Conservation (phyloP, 2,888 invertebrate genomes). For the Noctua janthe region DNA sequence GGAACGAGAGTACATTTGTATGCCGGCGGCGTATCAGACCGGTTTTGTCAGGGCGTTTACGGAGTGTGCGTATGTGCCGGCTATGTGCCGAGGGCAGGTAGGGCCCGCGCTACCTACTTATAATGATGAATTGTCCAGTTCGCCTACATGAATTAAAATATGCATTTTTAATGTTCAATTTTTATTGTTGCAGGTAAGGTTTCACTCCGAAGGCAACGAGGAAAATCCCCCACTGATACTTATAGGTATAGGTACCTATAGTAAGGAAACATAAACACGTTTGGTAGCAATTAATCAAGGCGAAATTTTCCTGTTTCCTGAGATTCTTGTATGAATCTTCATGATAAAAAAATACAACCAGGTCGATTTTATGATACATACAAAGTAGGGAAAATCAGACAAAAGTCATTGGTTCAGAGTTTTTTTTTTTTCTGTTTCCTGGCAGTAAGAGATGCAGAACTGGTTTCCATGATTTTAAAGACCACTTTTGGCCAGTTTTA, state of each 20-base stretch:
- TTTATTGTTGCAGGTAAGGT: slow-evolving; percentile 85
- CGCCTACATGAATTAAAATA: slow-evolving; percentile 68
- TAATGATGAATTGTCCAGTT: slow-evolving; percentile 81
- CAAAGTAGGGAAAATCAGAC: background rate
- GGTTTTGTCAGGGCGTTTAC: slow-evolving; percentile 89
- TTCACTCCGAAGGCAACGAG: slow-evolving; percentile 33
- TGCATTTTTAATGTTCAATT: slow-evolving; percentile 76
- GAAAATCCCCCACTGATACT: slow-evolving; percentile 11
- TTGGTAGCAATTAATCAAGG: slow-evolving; percentile 20
- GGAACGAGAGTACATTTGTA: slow-evolving; percentile 87
- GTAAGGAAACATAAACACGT: slow-evolving; percentile 53
- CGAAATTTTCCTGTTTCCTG: slow-evolving; percentile 27
- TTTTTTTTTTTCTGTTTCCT: background rate
- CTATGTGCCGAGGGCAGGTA: slow-evolving; percentile 88
- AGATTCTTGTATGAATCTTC: slow-evolving; percentile 1
- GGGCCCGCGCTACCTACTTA: slow-evolving; percentile 81
- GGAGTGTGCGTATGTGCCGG: slow-evolving; percentile 84
- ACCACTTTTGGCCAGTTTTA: background rate
- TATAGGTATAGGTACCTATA: slow-evolving; percentile 18
- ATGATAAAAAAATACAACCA: background rate
- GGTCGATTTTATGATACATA: background rate
- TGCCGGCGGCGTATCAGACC: slow-evolving; percentile 85
- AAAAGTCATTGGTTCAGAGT: background rate
- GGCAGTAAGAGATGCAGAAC: background rate
- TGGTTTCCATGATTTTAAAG: background rate